A percentile compares a stretch with the other conserved stretches of the same genome.
phyloP scores from a whole-genome alignment of 2,113 vertebrate species.

The Zootoca vivipara region DNA sequence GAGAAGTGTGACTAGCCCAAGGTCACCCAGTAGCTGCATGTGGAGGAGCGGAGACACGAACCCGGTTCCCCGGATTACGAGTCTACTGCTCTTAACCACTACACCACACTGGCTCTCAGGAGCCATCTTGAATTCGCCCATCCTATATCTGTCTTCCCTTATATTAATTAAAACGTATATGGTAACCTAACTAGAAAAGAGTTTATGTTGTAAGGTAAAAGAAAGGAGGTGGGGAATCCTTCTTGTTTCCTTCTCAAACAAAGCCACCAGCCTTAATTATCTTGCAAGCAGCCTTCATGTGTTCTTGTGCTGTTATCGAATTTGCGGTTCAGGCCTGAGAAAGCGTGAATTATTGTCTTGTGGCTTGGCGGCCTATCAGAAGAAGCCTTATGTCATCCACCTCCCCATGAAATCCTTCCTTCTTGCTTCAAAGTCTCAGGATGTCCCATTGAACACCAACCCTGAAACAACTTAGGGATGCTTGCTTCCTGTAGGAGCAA shows the following conservation, averaged over 20 bases:
- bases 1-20: no score
- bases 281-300: not conserved
- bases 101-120: no score
- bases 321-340: not conserved
- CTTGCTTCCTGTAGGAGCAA: not conserved
- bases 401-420: not conserved
- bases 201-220: not conserved
- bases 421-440: not conserved
- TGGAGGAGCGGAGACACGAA: no score
- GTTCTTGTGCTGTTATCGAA: not conserved
- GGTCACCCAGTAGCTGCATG: no score
- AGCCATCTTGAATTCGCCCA: not conserved
- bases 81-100: no score
- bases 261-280: not conserved
- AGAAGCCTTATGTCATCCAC: not conserved
- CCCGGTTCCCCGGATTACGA: no score
- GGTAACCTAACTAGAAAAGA: not conserved
- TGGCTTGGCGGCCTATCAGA: not conserved
- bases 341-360: not conserved
- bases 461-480: not conserved
- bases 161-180: not conserved
- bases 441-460: not conserved
- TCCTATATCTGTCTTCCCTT: not conserved
- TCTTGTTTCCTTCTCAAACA: constrained; percentile 10
- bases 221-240: not conserved